Evolutionary conservation across 2,113 vertebrate species (phyloP).

Genomic region (Erinaceus europaeus): DNA sequence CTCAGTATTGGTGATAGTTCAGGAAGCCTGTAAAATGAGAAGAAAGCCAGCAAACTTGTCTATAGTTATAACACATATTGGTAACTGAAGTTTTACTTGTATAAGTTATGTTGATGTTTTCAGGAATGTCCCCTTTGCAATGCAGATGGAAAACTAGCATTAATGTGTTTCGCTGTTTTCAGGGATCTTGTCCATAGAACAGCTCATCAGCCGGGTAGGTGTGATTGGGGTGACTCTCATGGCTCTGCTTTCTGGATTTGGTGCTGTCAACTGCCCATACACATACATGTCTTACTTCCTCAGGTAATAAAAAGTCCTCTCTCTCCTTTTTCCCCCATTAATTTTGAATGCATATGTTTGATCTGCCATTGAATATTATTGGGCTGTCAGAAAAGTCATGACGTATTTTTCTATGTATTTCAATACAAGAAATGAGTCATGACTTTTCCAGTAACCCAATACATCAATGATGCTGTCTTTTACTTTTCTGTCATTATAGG

Average conservation of each 20-base stretch:
- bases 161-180: conserved; percentile 41
- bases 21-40: not conserved
- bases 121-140: too few relatives aligned
- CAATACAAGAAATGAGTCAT: too few relatives aligned
- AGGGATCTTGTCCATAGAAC: conserved; percentile 98
- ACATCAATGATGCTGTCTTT: not conserved
- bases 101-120: too few relatives aligned
- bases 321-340: not conserved
- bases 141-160: too few relatives aligned
- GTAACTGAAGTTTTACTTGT: too few relatives aligned
- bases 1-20: not conserved
- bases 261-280: conserved; percentile 98
- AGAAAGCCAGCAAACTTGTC: not conserved
- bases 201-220: conserved; percentile 97
- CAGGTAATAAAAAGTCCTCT: conserved; percentile 83
- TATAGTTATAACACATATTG: too few relatives aligned
- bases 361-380: too few relatives aligned
- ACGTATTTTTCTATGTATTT: too few relatives aligned
- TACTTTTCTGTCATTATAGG: not conserved
- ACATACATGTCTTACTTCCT: conserved; percentile 99
- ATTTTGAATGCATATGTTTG: not conserved
- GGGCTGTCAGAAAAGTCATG: too few relatives aligned
- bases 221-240: conserved; percentile 98
- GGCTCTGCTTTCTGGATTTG: conserved; percentile 98
- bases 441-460: too few relatives aligned